A percentile compares a stretch with the other conserved stretches of the same genome.
Conservation (phyloP, 2,113 vertebrate genomes). For the Ptilonorhynchus violaceus region DNA sequence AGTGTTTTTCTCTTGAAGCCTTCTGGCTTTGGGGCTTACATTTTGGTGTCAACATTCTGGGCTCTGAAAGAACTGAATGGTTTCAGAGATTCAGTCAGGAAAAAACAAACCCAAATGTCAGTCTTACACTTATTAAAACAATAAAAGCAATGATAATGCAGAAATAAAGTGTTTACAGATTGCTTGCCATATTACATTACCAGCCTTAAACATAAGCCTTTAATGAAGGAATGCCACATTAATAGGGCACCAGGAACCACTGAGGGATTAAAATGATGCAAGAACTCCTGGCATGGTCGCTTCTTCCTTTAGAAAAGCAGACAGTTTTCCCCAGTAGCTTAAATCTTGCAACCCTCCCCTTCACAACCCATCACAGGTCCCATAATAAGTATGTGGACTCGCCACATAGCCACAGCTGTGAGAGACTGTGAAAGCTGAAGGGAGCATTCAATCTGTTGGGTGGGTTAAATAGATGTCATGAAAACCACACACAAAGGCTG, state of each 20-base stretch:
- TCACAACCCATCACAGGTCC: not conserved
- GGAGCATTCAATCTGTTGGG: not conserved
- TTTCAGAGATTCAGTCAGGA: conserved; percentile 9
- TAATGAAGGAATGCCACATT: conserved; percentile 22
- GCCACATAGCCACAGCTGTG: not conserved
- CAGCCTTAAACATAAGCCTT: not conserved
- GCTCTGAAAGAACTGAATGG: not conserved
- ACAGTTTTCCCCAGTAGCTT: not conserved
- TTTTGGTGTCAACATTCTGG: conserved; percentile 1
- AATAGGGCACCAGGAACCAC: not conserved
- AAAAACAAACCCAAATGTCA: not conserved
- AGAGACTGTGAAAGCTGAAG: not conserved
- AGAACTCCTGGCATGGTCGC: not conserved
- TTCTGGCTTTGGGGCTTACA: not conserved
- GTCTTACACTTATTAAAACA: not conserved
- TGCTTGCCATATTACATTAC: conserved; percentile 20
- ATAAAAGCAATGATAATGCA: conserved; percentile 15
- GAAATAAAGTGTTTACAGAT: conserved; percentile 48
- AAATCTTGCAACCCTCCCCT: not conserved
- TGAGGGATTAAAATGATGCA: not conserved
- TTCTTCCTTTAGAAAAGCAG: not conserved
- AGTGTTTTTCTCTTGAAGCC: not conserved
- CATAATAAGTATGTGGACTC: not conserved
- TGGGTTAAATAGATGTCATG: not conserved
- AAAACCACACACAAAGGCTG: not conserved